phyloP scores from a whole-genome alignment of 2,888 invertebrate genomes.

The Euplagia quadripunctaria region DNA sequence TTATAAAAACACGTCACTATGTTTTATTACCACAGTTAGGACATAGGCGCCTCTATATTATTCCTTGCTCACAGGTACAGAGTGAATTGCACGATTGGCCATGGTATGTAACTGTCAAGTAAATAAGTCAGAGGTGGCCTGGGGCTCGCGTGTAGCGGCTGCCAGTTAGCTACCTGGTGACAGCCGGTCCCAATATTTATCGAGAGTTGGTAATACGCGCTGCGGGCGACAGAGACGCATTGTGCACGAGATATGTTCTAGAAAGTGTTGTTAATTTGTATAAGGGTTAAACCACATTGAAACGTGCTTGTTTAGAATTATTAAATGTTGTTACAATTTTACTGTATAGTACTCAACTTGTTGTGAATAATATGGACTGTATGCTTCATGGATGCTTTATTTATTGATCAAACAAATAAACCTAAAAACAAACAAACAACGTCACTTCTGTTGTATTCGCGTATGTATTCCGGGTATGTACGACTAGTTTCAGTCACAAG shows the following conservation, averaged over 20 bases:
- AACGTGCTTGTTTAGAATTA: neutral
- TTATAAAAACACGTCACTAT: neutral
- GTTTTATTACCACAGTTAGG: neutral
- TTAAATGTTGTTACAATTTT: neutral
- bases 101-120: slow-evolving; percentile 37
- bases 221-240: slow-evolving; percentile 20
- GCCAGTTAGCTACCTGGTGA: slow-evolving; percentile 46
- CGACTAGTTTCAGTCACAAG: too few species aligned
- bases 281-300: neutral
- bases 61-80: neutral
- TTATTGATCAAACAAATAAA: too few species aligned
- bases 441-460: too few species aligned
- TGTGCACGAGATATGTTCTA: slow-evolving; percentile 16
- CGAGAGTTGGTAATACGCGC: slow-evolving; percentile 39
- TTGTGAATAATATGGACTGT: too few species aligned
- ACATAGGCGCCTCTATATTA: neutral
- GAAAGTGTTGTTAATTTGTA: slow-evolving; percentile 17
- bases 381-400: too few species aligned
- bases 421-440: too few species aligned
- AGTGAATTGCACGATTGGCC: slow-evolving; percentile 17
- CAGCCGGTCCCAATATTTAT: slow-evolving; percentile 55
- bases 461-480: too few species aligned
- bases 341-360: neutral
- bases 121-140: slow-evolving; percentile 37
- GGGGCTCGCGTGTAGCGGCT: slow-evolving; percentile 33